Base-by-base conservation (phyloP, 1,140 invertebrate species). In the Cydia fagiglandana region DNA sequence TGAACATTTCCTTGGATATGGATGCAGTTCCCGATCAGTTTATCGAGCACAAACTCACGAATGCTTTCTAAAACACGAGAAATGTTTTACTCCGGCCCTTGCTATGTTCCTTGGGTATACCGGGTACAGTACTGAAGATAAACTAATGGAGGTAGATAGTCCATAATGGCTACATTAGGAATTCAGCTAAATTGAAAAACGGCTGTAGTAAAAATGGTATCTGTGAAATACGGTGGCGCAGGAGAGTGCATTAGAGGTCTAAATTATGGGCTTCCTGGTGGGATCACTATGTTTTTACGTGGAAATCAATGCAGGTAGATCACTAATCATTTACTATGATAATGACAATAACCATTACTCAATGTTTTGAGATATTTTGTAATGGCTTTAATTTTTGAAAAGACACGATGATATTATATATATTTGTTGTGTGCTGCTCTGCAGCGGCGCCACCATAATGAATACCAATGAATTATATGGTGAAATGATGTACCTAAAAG, bases 21-120 rank as follows among this genome's bases (percentile, higher is more conserved):
- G 78, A 79, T 77, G 75, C 79, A 78, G 79, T 82, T 84, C 79
- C 79, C 81, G 78, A 84, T 82, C 75, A 76, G 76, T 80, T 83
- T 80, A 83, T 84, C 80, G 81, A 79, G 81, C 78, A 78, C 81
- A 77, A 77, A 76, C 83, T 86, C 87, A 88, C 84, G 83, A 90
- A 82, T 80, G 83, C 80, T 84, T 81, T 80, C 80, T 81, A 81
- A 74, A 84, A 91, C 89, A 91, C 81, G 89, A 86, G 82, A 91
- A 91, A 83, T 88, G 84, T 87, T 90, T 91, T 90, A 91, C 86
- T 86, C 81, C 78, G 84, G 86, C 87, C 82, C 84, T 86, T 81
- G 79, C 82, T 78, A 79, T 83, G 81, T 83, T 83, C 77, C 73
- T 73, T 75, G 79, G 82, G 74, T 77, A 76, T 73, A 80, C 79